Evolutionary conservation across 2,888 invertebrate genomes (phyloP), one percentile per base, ranked within the genome.

Genomic region (Corbicula japonica): DNA sequence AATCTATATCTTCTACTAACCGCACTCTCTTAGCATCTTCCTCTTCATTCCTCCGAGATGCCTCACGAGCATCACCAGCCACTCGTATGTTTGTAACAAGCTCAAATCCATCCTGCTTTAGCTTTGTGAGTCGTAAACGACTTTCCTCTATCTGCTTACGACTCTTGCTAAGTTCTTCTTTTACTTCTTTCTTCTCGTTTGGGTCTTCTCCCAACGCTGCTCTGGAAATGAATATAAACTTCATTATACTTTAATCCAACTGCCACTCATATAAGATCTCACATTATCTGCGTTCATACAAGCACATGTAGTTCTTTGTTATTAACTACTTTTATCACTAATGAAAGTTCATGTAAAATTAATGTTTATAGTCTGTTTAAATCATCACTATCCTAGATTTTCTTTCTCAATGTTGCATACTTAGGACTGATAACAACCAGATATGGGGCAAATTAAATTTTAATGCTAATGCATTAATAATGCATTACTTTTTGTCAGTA

Each of bases 131-230:
- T n/a, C 93, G 85, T 35, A 90, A 83, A 58, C 93, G 89, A 85
- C 93, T 93, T 30, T 92, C 89, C 76, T 93, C 93, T 62, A 93
- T 92, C 85, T 94, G 93, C 71, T 93, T 92, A 30, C 91, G 80
- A 73, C 92, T 92, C 76, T 91, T 92, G 74, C 91, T 92, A 32
- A 92, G 81, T 76, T 93, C 93, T 72, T 93, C 92, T 77, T 92
- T 92, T 0, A 91, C 78, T 69, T 92, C 92, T 74, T 91, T 90
- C 68, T 89, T 87, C 28, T 91, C 90, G 71, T 87, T 84, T 18
- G 83, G 85, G 77, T 92, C 91, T 62, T 91, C 92, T 41, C 93
- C 93, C 34, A 91, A 71, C n/a, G 90, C 90, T 72, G 91, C 91
- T 71, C 93, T 93, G 78, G 5, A 73, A 76, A n/a, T n/a, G n/a